Evolutionary conservation across 2,888 invertebrate species (phyloP).

Genomic region (Lomographa bimaculata): DNA sequence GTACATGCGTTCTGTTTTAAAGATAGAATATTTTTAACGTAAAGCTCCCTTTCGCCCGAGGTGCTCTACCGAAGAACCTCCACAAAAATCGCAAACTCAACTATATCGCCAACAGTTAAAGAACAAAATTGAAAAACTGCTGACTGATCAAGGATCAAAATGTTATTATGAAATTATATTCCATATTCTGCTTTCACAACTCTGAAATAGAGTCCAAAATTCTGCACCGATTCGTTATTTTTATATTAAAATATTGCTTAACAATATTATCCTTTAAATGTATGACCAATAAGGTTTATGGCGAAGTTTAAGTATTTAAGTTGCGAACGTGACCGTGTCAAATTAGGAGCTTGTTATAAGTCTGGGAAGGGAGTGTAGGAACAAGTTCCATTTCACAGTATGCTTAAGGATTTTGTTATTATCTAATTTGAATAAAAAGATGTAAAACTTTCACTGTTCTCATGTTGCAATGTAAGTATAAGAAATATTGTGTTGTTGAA

Average conservation of each 20-base stretch:
- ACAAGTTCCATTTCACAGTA: slow-evolving; percentile 26
- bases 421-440: slow-evolving; percentile 5
- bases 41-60: slow-evolving; percentile 37
- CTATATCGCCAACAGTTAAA: slow-evolving; percentile 5
- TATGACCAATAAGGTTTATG: background rate
- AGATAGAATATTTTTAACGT: slow-evolving; percentile 55
- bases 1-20: slow-evolving; percentile 50
- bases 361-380: slow-evolving; percentile 30
- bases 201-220: slow-evolving; percentile 11
- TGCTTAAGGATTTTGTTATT: slow-evolving; percentile 9
- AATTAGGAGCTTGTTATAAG: slow-evolving; percentile 37
- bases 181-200: too few relatives aligned
- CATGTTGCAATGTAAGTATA: too few relatives aligned
- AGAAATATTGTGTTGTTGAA: too few relatives aligned
- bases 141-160: slow-evolving; percentile 1
- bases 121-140: background rate
- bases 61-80: slow-evolving; percentile 26
- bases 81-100: slow-evolving; percentile 4
- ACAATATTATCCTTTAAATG: slow-evolving; percentile 1
- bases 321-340: slow-evolving; percentile 36
- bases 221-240: slow-evolving; percentile 8
- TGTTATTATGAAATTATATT: slow-evolving; percentile 3
- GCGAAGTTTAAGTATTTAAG: slow-evolving; percentile 6
- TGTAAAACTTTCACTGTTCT: too few relatives aligned
- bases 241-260: slow-evolving; percentile 5